Conservation (phyloP, 1,140 invertebrate genomes). For the Neuroterus valhalla region DNA sequence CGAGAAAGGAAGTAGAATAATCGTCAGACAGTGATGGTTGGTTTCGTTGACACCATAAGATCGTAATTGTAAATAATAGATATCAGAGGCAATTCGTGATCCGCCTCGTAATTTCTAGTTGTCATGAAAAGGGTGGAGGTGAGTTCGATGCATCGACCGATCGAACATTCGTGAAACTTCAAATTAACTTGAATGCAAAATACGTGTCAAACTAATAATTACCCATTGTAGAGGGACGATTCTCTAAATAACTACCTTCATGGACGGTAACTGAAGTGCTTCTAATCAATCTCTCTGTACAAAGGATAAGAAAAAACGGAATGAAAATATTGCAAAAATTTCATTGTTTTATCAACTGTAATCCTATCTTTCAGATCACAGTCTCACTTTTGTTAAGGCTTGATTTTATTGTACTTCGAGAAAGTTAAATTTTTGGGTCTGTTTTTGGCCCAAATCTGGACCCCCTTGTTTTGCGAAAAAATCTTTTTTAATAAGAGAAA, state of each 20-base stretch:
- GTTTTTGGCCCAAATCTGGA: no score
- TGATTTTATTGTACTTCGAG: no score
- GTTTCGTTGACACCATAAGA: background rate
- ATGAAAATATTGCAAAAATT: no score
- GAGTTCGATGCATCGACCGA: background rate
- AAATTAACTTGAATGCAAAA: background rate
- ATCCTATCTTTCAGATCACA: no score
- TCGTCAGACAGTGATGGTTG: background rate
- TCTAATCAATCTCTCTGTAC: no score
- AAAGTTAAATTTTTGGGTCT: no score
- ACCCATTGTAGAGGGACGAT: background rate
- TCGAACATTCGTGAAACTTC: background rate
- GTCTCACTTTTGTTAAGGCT: no score
- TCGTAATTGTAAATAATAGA: constrained; percentile 22
- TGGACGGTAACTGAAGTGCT: no score
- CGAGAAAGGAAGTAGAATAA: background rate
- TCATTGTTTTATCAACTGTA: no score
- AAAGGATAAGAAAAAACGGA: no score
- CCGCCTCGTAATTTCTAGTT: background rate
- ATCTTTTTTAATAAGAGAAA: no score
- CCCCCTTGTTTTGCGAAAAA: no score
- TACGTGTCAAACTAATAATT: background rate
- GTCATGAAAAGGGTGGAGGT: background rate
- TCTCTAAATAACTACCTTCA: background rate
- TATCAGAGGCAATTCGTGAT: background rate